Evolutionary conservation across 2,888 invertebrate species (phyloP), one percentile per base, ranked within the genome.

Genomic region (Plagiodera versicolora): DNA sequence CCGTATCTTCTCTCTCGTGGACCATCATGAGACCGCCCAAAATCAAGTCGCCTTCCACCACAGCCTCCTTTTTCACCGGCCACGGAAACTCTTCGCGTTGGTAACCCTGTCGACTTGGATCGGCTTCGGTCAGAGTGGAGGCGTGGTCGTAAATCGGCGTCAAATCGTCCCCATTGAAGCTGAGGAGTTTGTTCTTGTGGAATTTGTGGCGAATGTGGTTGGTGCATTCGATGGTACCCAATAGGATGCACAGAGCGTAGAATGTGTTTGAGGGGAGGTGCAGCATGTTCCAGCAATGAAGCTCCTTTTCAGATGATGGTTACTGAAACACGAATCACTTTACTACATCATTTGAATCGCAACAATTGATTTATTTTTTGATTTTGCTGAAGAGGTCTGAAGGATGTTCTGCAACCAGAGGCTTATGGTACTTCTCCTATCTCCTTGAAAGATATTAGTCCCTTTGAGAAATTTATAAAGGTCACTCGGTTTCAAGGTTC

Each of bases 21-120:
- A 96, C 90, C 93, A 96, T 96, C 93, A 96, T 95, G 49, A 96
- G 82, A 0, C 95, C 96, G 4, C 96, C 96, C 0, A 96, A 83
- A 9, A 94, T 86, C 48, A 96, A 83, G 74, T 95, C 91, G 0
- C 96, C 96, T 76, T 94, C 92, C 49, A 95, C 88, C 5, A 91
- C 88, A 0, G 94, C 92, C 71, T 94, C 92, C 74, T 90, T 86
- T 74, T 94, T 94, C 3, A 92, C 89, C 0, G 94, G 94, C 94
- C 93, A 93, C 39, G 71, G 77, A 30, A 79, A 72, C 28, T 77
- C 77, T 16, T 70, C 71, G 54, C 69, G 70, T 32, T 71, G 70
- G 53, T 72, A 72, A 24, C 71, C 59, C 17, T n/a, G n/a, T n/a
- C n/a, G n/a, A n/a, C n/a, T n/a, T n/a, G n/a, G n/a, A n/a, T n/a